phyloP scores from a whole-genome alignment of 2,113 vertebrate species.

The Lepidothrix coronata region DNA sequence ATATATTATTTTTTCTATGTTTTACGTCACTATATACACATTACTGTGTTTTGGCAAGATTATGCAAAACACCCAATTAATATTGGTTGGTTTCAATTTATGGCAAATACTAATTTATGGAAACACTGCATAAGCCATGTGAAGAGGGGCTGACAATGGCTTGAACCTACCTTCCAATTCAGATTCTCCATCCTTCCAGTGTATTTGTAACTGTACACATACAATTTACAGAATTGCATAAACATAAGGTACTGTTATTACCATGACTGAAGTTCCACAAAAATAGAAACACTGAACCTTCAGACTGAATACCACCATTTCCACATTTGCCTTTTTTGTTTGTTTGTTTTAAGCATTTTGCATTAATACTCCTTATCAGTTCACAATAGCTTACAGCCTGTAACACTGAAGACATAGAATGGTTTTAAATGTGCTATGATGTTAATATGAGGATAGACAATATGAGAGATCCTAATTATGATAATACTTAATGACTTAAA shows the following conservation, averaged over 20 bases:
- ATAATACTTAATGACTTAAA: background rate
- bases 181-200: constrained; percentile 42
- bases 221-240: constrained; percentile 69
- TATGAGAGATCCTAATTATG: background rate
- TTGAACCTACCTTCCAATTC: constrained; percentile 69
- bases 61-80: constrained; percentile 69
- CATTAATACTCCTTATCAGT: constrained; percentile 35
- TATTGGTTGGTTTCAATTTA: constrained; percentile 45
- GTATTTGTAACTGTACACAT: constrained; percentile 64
- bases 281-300: constrained; percentile 66
- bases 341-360: constrained; percentile 25
- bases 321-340: constrained; percentile 1
- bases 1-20: constrained; percentile 69
- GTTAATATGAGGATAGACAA: background rate
- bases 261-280: constrained; percentile 60
- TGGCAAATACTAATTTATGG: constrained; percentile 42
- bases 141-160: constrained; percentile 37
- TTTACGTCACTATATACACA: constrained; percentile 71
- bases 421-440: background rate
- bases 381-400: constrained; percentile 46
- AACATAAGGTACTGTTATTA: constrained; percentile 58
- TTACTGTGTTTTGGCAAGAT: constrained; percentile 74
- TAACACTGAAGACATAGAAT: constrained; percentile 32
- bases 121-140: constrained; percentile 54
- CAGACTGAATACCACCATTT: constrained; percentile 58